Evolutionary conservation across 2,888 invertebrate genomes (phyloP), one percentile per base, ranked within the genome.

Genomic region (Rhodophaea formosa): DNA sequence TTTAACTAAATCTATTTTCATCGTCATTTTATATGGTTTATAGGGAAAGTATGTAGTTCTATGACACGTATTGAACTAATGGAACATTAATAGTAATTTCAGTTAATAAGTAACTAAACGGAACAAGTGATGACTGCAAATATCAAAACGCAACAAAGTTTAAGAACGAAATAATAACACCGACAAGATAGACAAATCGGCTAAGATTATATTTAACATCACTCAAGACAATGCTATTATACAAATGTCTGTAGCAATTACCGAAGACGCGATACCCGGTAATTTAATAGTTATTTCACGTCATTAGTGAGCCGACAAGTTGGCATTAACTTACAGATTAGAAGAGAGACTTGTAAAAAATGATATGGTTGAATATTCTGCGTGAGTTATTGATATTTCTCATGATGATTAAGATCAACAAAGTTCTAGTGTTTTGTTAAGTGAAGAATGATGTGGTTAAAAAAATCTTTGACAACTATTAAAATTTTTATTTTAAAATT

Each of bases 211-310:
- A 47, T 39, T 49, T 69, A 62, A 63, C 56, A 64, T 63, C 64
- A 57, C 67, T 59, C 49, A 61, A 65, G 67, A 69, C 62, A 56
- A 58, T 59, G 60, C 62, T 59, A 75, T 75, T 71, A 72, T 61
- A 72, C 64, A 68, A 65, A 69, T 65, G 69, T 69, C 68, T 66
- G 61, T 46, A 61, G 58, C 71, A 71, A 78, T 77, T 71, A 71
- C 65, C 51, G 53, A 54, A 57, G 66, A 46, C 63, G 59, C 69
- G 60, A 68, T 69, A 66, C 61, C 62, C 68, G 58, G 72, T 72
- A 71, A 71, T 69, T 70, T 70, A 59, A 69, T 66, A 66, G 66
- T 68, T 67, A 68, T 69, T 68, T 69, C 61, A 66, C 64, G 57
- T 62, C 62, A 72, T 73, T 68, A 65, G 65, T 63, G 64, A 65